These are phyloP conservation scores for Drosophila incognita DNA, from an alignment of 2,888 invertebrate species.

Conservation along the genomic window DNA sequence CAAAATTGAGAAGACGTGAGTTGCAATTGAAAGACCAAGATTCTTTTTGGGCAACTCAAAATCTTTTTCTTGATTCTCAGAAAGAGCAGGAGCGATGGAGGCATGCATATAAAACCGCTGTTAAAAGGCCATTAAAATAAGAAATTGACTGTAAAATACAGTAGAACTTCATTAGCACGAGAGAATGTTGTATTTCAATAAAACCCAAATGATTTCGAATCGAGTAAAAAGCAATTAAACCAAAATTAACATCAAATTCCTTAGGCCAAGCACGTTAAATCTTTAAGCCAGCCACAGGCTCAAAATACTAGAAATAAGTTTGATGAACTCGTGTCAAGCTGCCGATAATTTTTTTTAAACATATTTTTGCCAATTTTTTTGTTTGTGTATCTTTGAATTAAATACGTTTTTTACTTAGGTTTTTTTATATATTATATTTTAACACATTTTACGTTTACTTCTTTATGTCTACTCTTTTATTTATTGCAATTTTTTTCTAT, in stretches of 20 bases:
- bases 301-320: not conserved
- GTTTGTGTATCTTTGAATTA: not conserved
- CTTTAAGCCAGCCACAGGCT: not conserved
- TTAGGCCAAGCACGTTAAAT: not conserved
- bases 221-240: not conserved
- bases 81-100: not conserved
- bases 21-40: slow-evolving; percentile 31
- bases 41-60: slow-evolving; percentile 11
- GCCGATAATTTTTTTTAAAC: not conserved
- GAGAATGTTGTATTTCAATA: not conserved
- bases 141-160: not conserved
- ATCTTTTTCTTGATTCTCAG: slow-evolving; percentile 5
- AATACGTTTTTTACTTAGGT: not conserved
- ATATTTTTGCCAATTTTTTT: not conserved
- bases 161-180: not conserved
- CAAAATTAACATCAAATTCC: not conserved
- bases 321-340: not conserved
- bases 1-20: slow-evolving; percentile 39
- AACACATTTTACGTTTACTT: not conserved
- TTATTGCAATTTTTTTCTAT: no score
- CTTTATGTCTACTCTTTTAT: not conserved
- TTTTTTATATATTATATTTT: not conserved
- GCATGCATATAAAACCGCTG: not conserved
- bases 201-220: not conserved
- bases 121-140: slow-evolving; percentile 5